phyloP scores from a whole-genome alignment of 2,888 invertebrate species.

The Troilus luridus region DNA sequence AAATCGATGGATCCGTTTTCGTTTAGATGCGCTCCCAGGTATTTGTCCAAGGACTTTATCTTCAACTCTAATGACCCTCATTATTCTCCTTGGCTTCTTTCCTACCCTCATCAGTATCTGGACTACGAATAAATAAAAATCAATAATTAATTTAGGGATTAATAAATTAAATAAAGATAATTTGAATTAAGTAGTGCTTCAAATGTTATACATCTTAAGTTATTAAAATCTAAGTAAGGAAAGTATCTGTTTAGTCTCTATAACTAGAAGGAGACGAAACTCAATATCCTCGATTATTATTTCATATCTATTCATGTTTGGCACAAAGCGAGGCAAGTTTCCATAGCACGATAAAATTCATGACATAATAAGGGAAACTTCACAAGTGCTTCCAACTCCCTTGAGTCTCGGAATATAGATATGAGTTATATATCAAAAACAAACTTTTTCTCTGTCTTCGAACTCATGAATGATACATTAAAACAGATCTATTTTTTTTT shows the following conservation, averaged over 20 bases:
- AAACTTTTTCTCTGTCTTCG: neutral
- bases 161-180: too few species aligned
- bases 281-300: neutral
- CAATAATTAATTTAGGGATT: too few species aligned
- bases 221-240: too few species aligned
- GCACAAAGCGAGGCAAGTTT: neutral
- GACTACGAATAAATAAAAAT: too few species aligned
- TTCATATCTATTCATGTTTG: neutral
- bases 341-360: neutral
- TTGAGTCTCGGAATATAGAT: neutral
- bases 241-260: neutral
- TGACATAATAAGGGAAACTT: constrained; percentile 8
- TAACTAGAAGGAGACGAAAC: neutral
- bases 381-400: neutral
- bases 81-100: too few species aligned
- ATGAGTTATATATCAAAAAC: neutral
- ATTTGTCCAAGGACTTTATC: too few species aligned
- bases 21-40: too few species aligned
- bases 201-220: too few species aligned
- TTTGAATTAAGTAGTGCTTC: too few species aligned
- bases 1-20: too few species aligned
- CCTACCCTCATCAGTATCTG: too few species aligned
- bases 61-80: too few species aligned
- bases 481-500: neutral
- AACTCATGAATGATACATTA: neutral